These are phyloP conservation scores for Erebia palarica DNA, from an alignment of 2,888 invertebrate species.

Conservation along the genomic window DNA sequence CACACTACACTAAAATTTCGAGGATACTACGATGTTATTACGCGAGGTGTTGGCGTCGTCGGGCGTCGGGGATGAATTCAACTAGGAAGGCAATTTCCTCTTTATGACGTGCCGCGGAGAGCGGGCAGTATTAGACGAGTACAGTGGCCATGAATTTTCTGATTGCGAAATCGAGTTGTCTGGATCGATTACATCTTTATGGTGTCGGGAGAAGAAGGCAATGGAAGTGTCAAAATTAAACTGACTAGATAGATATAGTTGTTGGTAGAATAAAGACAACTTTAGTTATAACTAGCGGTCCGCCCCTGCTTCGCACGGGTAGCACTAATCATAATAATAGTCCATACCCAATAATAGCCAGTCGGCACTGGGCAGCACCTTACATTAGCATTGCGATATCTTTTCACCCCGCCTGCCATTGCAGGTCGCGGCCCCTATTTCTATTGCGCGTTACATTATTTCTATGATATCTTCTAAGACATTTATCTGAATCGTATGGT, in stretches of 20 bases:
- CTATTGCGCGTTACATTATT: no score
- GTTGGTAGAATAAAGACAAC: neutral
- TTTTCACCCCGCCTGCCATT: no score
- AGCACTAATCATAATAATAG: no score
- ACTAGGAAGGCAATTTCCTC: conserved; percentile 76
- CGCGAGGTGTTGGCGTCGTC: conserved; percentile 56
- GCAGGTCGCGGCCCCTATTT: no score
- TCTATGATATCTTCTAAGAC: no score
- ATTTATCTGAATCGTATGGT: no score
- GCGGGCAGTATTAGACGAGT: conserved; percentile 56
- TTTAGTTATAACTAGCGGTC: no score
- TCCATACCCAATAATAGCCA: no score
- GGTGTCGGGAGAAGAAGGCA: neutral
- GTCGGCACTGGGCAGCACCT: no score
- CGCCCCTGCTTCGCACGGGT: no score
- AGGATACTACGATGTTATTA: conserved; percentile 67
- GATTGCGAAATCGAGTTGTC: conserved; percentile 32
- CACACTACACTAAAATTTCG: conserved; percentile 62
- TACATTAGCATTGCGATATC: no score
- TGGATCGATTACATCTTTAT: conserved; percentile 19
- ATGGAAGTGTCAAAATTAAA: neutral
- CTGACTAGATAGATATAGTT: neutral
- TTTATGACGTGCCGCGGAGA: conserved; percentile 70
- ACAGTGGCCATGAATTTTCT: conserved; percentile 47
- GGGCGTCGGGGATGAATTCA: conserved; percentile 66